A percentile compares a stretch with the other conserved stretches of the same genome.
phyloP scores from a whole-genome alignment of 1,140 invertebrate species.

The Procambarus clarkii region DNA sequence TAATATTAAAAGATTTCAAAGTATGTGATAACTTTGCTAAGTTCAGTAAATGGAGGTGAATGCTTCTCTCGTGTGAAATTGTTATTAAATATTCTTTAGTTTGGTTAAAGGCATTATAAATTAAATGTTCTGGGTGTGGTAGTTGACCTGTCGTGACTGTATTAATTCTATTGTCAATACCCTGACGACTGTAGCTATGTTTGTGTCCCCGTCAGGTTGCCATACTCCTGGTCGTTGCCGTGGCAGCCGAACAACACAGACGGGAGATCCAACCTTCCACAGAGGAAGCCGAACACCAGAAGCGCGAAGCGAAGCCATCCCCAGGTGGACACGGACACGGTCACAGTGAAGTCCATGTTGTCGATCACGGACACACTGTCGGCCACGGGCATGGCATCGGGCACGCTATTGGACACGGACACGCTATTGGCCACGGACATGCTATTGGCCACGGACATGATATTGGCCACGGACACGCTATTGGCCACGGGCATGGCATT shows the following conservation, averaged over 20 bases:
- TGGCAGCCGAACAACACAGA: not conserved
- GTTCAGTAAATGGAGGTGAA: too few relatives aligned
- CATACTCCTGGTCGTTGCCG: not conserved
- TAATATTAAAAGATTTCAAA: too few relatives aligned
- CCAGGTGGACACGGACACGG: conserved; percentile 9
- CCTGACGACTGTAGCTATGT: too few relatives aligned
- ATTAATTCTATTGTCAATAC: too few relatives aligned
- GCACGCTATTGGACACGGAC: not conserved
- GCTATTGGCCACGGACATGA: not conserved
- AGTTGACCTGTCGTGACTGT: too few relatives aligned
- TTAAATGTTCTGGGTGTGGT: too few relatives aligned
- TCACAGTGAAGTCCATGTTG: not conserved
- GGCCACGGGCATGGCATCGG: not conserved
- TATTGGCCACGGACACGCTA: not conserved
- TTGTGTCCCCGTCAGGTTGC: not conserved
- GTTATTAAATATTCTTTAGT: too few relatives aligned
- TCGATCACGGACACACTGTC: conserved; percentile 2
- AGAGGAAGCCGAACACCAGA: not conserved
- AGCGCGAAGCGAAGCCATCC: conserved; percentile 12
- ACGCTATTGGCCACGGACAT: not conserved
- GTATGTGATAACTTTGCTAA: too few relatives aligned
- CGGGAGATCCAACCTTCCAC: not conserved
- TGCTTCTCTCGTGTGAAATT: too few relatives aligned
- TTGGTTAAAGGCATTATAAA: too few relatives aligned
- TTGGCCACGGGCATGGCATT: not conserved